phyloP scores from a whole-genome alignment of 2,888 invertebrate genomes.

The Iselma pallidipennis region DNA sequence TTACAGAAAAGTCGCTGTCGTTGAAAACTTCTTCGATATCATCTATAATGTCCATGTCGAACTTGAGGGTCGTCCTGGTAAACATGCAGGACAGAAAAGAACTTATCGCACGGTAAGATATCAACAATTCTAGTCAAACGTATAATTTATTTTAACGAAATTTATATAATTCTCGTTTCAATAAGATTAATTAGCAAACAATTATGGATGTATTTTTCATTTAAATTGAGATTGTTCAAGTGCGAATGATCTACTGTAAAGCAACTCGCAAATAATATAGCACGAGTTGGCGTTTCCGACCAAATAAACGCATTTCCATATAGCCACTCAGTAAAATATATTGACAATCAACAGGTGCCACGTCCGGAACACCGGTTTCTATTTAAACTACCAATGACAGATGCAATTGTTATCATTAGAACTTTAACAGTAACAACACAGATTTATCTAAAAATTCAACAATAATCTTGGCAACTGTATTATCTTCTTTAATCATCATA shows the following conservation, averaged over 20 bases:
- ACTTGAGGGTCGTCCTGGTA: constrained; percentile 87
- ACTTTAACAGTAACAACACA: background rate
- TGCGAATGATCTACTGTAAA: constrained; percentile 17
- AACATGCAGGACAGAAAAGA: constrained; percentile 96
- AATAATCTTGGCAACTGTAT: background rate
- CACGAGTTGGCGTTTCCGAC: constrained; percentile 42
- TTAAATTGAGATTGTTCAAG: background rate
- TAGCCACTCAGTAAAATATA: constrained; percentile 49
- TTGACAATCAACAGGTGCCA: constrained; percentile 52
- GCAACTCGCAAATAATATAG: constrained; percentile 24
- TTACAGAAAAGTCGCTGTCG: constrained; percentile 91
- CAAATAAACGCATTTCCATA: constrained; percentile 51
- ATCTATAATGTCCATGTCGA: constrained; percentile 96
- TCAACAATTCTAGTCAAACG: background rate
- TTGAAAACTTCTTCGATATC: constrained; percentile 97
- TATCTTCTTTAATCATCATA: too few species aligned
- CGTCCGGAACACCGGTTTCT: constrained; percentile 40
- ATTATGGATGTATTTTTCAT: background rate
- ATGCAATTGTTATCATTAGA: background rate
- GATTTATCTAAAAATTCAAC: background rate
- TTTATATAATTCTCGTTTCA: background rate
- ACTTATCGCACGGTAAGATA: constrained; percentile 94
- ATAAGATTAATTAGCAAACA: background rate
- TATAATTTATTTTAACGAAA: background rate
- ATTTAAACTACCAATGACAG: constrained; percentile 28